Evolutionary conservation across 2,113 vertebrate species (phyloP), one percentile per base, ranked within the genome.

Genomic region (Tachysurus fulvidraco): DNA sequence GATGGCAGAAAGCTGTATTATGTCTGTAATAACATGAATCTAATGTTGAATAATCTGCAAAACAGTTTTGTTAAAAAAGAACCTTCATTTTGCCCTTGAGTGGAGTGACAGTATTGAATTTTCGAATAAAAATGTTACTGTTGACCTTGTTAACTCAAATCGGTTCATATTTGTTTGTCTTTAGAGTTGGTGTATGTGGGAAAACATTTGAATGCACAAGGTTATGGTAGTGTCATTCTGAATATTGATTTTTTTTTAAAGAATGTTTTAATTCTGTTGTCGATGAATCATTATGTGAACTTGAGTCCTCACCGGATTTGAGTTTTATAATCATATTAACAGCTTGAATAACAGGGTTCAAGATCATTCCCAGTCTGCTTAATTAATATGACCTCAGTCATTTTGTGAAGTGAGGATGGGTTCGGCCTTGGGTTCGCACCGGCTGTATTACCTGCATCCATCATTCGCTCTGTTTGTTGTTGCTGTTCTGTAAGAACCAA

Each of bases 381-480:
- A 54, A 80, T 80, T 25, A 69, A 23, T 19, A 25, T 67, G 59
- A 13, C n/a, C 19, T 64, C 10, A 54, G 28, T 10, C 23, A 8
- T 77, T 12, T 52, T 5, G 30, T 4, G 46, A 60, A 76, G n/a
- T 5, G 52, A 60, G 14, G 28, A 6, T 11, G 25, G n/a, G 17
- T 60, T 50, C 52, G 71, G 71, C 71, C 12, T 30, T 21, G 83
- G 17, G 74, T 79, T 41, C 9, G 46, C 19, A 12, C 46, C 13
- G 44, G 25, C n/a, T 11, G 17, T 21, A 55, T 59, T 64, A 44
- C 83, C 30, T 57, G 67, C 55, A 85, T 84, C 71, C 54, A 84
- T 84, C 84, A 85, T 67, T 23, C 11, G 59, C 55, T 21, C 55
- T n/a, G 83, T n/a, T 85, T 77, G 83, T 60, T 80, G 78, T 44